These are phyloP conservation scores for Mesoligia furuncula DNA, from an alignment of 2,888 invertebrate genomes.

Conservation along the genomic window DNA sequence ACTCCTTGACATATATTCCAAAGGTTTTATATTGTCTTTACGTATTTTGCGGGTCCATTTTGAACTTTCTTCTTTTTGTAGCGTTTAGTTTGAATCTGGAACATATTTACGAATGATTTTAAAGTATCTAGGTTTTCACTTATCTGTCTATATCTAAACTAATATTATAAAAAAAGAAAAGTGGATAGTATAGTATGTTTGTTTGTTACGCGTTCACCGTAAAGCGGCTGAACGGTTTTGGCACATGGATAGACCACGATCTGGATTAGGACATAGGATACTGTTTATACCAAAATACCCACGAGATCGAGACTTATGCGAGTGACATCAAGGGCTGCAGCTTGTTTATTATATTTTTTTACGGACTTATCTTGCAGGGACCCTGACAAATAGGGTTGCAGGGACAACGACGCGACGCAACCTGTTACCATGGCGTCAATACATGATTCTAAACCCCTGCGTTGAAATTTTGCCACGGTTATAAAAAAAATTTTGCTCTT, in stretches of 20 bases:
- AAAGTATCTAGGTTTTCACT: background rate
- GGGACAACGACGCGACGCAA: no score
- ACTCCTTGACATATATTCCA: background rate
- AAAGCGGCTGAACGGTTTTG: background rate
- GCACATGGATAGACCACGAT: background rate
- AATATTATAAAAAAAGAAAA: no score
- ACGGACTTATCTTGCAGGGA: no score
- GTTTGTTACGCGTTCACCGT: background rate
- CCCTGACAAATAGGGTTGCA: no score
- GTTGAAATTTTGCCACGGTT: no score
- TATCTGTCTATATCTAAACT: background rate
- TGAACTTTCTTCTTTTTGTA: slow-evolving; percentile 5
- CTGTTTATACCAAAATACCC: background rate
- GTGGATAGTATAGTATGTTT: no score
- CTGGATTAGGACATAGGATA: background rate
- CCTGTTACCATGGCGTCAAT: no score
- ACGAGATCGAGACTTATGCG: background rate
- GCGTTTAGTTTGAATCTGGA: slow-evolving; percentile 27
- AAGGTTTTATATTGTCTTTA: background rate
- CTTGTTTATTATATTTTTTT: background rate
- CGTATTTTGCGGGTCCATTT: slow-evolving; percentile 1
- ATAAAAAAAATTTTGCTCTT: no score
- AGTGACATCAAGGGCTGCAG: background rate
- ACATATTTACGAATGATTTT: background rate
- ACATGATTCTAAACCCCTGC: no score